Percentiles rank a stretch among this genome's conserved stretches.
Evolutionary conservation across 2,113 vertebrate species (phyloP).

Genomic region (Galeopterus variegatus): DNA sequence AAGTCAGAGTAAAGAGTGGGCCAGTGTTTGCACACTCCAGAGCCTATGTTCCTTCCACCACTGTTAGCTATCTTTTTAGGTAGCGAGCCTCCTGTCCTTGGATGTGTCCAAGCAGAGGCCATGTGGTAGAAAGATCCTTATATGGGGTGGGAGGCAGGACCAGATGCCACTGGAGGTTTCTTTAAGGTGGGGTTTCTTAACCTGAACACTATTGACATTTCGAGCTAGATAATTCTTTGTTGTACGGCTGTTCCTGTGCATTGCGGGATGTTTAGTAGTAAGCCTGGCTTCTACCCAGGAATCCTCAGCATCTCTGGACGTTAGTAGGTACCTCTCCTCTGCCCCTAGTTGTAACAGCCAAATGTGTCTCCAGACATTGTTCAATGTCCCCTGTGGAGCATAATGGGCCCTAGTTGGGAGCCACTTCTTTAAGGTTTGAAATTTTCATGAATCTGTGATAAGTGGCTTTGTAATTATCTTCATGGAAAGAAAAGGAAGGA

Average conservation of each 20-base stretch:
- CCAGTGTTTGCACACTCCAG: not conserved
- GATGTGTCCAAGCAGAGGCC: not conserved
- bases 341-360: not conserved
- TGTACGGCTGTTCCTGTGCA: not conserved
- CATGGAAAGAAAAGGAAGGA: not conserved
- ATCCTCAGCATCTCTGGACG: not conserved
- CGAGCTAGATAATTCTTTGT: not conserved
- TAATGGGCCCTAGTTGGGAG: not conserved
- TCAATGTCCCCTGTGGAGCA: not conserved
- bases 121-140: not conserved
- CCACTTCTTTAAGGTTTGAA: not conserved
- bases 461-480: not conserved
- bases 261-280: accelerated
- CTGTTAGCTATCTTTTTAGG: not conserved
- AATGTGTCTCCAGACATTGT: not conserved
- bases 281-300: no score
- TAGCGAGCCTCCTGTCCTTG: not conserved
- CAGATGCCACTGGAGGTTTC: not conserved
- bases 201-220: not conserved
- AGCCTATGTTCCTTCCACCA: not conserved
- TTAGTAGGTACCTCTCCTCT: not conserved
- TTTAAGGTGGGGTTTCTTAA: no score
- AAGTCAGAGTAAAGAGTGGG: not conserved
- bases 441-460: not conserved
- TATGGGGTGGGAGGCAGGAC: no score